Percentiles rank a stretch among this genome's conserved stretches.
Evolutionary conservation across 2,888 invertebrate species (phyloP).

Genomic region (Tetanocera ferruginea): DNA sequence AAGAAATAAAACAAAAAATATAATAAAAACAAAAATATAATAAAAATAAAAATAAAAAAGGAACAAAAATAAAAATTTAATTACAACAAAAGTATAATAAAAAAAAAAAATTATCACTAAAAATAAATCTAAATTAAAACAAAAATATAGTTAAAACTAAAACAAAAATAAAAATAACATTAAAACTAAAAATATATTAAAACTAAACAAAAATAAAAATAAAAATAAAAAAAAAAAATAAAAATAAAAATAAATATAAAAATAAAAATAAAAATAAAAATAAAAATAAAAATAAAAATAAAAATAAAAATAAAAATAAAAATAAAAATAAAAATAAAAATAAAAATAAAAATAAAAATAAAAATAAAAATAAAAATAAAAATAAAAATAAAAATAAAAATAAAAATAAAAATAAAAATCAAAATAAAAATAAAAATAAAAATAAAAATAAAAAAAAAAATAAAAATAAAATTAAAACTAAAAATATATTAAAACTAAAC

Average conservation of each 20-base stretch:
- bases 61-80: not conserved
- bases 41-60: not conserved
- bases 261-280: not conserved
- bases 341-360: not conserved
- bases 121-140: not conserved
- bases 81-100: not conserved
- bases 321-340: not conserved
- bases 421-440: no score
- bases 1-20: not conserved
- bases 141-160: not conserved
- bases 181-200: conserved; percentile 2
- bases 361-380: not conserved
- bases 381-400: not conserved
- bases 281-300: not conserved
- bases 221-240: not conserved
- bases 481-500: not conserved
- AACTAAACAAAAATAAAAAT: not conserved
- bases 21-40: not conserved
- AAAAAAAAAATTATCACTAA: not conserved
- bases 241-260: not conserved
- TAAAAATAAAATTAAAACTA: not conserved
- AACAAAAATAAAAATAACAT: not conserved
- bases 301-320: not conserved
- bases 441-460: not conserved
- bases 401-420: not conserved